Conservation (phyloP, 2,888 invertebrate genomes). For the Drosophila picticornis region DNA sequence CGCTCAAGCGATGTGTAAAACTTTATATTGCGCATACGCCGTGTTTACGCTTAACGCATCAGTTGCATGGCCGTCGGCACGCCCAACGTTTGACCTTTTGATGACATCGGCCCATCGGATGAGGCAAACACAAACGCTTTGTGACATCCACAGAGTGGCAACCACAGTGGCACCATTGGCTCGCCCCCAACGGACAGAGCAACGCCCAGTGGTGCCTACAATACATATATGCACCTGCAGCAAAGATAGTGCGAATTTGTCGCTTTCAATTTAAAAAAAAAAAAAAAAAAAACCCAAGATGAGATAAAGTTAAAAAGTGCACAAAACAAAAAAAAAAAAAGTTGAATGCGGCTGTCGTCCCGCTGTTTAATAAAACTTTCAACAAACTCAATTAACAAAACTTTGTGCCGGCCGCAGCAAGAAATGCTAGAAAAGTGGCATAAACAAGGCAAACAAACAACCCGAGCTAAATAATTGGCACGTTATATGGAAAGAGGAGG, state of each 20-base stretch:
- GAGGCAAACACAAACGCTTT: constrained; percentile 44
- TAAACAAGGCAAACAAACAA: constrained; percentile 80
- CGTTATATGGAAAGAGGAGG: not conserved
- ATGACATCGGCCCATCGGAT: constrained; percentile 12
- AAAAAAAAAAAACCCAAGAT: not conserved
- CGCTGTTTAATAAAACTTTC: constrained; percentile 79
- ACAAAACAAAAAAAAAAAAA: constrained; percentile 40
- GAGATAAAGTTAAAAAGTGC: constrained; percentile 20
- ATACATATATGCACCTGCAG: constrained; percentile 26
- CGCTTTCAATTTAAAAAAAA: constrained; percentile 41
- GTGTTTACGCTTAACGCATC: constrained; percentile 51
- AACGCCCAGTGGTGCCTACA: constrained; percentile 8
- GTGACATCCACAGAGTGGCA: constrained; percentile 30
- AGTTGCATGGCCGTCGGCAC: constrained; percentile 27
- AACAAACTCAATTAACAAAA: constrained; percentile 81
- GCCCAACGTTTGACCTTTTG: constrained; percentile 49
- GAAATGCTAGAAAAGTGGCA: constrained; percentile 81
- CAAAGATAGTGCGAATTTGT: constrained; percentile 33
- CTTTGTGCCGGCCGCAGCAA: constrained; percentile 76
- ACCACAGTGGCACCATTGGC: constrained; percentile 18
- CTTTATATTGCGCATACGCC: constrained; percentile 45
- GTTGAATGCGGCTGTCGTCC: constrained; percentile 71
- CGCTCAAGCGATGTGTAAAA: constrained; percentile 7
- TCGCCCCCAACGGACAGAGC: constrained; percentile 34
- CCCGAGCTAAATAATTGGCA: constrained; percentile 41